These are phyloP conservation scores for Rhinella marina DNA, from an alignment of 2,797 vertebrate species.

Conservation along the genomic window DNA sequence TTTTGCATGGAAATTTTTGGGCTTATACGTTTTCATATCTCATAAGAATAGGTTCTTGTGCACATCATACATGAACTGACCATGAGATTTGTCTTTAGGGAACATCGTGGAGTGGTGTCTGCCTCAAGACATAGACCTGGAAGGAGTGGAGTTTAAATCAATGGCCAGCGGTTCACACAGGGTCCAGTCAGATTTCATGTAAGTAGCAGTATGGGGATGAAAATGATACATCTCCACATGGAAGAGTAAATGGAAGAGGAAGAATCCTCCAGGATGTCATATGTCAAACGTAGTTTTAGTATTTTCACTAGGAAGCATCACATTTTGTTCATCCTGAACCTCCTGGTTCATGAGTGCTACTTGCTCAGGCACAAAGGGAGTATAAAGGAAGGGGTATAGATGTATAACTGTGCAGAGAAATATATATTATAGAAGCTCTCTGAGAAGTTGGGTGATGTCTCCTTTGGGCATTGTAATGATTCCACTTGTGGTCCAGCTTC, in stretches of 20 bases:
- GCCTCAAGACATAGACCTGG: slow-evolving; percentile 93
- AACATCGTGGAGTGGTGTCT: slow-evolving; percentile 98
- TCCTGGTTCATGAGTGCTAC: neutral
- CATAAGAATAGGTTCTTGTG: neutral
- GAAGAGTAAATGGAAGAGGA: neutral
- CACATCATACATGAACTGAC: neutral
- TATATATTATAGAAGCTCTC: too few species aligned
- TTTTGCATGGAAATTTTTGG: too few species aligned
- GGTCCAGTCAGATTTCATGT: slow-evolving; percentile 97
- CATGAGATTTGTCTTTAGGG: slow-evolving; percentile 74
- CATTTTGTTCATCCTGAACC: neutral
- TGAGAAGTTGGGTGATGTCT: too few species aligned
- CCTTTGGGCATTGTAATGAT: too few species aligned
- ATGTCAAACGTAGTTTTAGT: neutral
- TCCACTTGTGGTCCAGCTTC: too few species aligned
- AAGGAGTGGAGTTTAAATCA: slow-evolving; percentile 97
- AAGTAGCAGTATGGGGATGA: slow-evolving; percentile 63
- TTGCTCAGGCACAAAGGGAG: neutral
- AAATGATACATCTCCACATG: too few species aligned
- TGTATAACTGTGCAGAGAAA: too few species aligned
- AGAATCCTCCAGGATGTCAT: neutral
- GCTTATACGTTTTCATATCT: neutral
- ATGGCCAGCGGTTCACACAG: slow-evolving; percentile 98
- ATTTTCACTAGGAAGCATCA: neutral
- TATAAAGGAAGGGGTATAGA: too few species aligned